Evolutionary conservation across 2,797 vertebrate genomes (phyloP), one percentile per base, ranked within the genome.

Genomic region (Spheniscus humboldti): DNA sequence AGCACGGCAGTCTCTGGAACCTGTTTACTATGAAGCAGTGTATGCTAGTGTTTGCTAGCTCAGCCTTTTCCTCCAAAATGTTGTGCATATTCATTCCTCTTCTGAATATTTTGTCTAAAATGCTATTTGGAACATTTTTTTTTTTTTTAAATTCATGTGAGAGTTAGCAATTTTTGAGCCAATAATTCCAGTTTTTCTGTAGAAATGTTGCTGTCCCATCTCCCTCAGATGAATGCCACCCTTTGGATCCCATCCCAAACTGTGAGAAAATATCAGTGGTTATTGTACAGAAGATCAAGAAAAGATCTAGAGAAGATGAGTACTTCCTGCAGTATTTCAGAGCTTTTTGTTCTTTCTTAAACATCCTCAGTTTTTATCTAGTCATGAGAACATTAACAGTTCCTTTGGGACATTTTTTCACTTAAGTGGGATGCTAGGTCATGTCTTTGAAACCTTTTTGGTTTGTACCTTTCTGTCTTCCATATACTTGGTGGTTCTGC

Each of bases 1-100:
- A 93, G 47, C 84, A 85, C 12, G 0, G 23, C 81, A 90, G 22
- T 74, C 55, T 95, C 90, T 82, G 84, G 60, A 95, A 95, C 50
- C 77, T 39, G 39, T 95, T 96, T 94, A 67, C 81, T 96, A 39
- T 79, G 72, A 93, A 93, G 66, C 35, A 63, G 55, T 31, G 31
- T 88, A 57, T 0, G 2, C 6, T 80, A 83, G 37, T 35, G 35
- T 85, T 95, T 95, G 95, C 95, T 94, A 77, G 63, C 77, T 96
- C 94, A 94, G 92, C 80, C 72, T 78, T 96, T 95, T 97, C 69
- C 87, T 94, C 60, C 19, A 47, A 86, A 90, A 78, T 41, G 7
- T 53, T 95, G 56, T 93, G 66, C 57, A 83, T 92, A 90, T 96
- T 96, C 78, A 94, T 95, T 78, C 55, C 30, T 94, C 28, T 89